These are phyloP conservation scores for Cathartes aura DNA, from an alignment of 2,113 vertebrate genomes.

Conservation along the genomic window DNA sequence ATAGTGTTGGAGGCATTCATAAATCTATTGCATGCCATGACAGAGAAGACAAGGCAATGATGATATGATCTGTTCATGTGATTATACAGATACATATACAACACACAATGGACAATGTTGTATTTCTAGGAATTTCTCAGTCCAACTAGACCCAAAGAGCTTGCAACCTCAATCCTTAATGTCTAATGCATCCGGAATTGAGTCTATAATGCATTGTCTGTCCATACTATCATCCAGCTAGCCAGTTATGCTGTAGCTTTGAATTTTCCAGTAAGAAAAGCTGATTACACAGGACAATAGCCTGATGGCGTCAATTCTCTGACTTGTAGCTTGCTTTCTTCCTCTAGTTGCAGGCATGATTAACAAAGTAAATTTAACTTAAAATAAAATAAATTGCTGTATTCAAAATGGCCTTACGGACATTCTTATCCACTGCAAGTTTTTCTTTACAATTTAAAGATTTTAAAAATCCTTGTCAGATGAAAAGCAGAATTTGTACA, in stretches of 20 bases:
- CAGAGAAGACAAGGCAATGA: background rate
- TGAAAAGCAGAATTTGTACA: background rate
- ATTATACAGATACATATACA: background rate
- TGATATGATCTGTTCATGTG: background rate
- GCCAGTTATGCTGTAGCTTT: background rate
- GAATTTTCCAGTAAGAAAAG: background rate
- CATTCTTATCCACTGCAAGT: background rate
- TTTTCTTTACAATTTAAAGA: background rate
- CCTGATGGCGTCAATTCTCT: background rate
- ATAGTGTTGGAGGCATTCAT: slow-evolving; percentile 87
- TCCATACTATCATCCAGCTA: background rate
- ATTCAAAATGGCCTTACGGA: background rate
- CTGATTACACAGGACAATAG: background rate
- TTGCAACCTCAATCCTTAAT: background rate
- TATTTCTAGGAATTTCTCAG: background rate
- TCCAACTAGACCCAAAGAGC: background rate
- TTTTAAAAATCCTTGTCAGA: background rate
- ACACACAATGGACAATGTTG: background rate
- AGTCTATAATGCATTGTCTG: background rate
- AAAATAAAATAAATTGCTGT: background rate
- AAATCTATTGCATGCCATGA: slow-evolving; percentile 77
- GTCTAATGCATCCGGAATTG: background rate
- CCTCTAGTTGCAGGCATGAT: background rate
- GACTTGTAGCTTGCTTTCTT: background rate
- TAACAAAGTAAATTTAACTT: background rate